These are phyloP conservation scores for Xylophagus ater DNA, from an alignment of 2,888 invertebrate species.

Conservation along the genomic window DNA sequence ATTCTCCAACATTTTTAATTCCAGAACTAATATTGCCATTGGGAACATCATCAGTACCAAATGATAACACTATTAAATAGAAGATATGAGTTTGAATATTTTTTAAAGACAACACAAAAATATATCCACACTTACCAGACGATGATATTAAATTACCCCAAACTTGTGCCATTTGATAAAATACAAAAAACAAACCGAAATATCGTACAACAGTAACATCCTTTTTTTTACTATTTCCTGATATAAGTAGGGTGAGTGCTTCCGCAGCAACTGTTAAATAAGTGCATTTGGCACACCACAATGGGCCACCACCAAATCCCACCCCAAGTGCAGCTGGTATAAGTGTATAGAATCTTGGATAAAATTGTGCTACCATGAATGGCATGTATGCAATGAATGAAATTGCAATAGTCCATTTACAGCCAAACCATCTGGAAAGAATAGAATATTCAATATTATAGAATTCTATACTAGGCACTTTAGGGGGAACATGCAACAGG, in stretches of 20 bases:
- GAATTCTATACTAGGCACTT: background rate
- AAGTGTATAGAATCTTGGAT: constrained; percentile 72
- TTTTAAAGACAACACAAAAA: constrained; percentile 7
- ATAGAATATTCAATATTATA: background rate
- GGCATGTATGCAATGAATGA: constrained; percentile 84
- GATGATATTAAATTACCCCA: constrained; percentile 90
- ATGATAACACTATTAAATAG: constrained; percentile 3
- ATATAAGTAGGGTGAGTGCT: constrained; percentile 58
- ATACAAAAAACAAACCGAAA: constrained; percentile 93
- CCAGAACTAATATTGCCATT: constrained; percentile 24
- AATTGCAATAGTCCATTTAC: constrained; percentile 78
- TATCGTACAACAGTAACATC: constrained; percentile 80
- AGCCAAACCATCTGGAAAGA: constrained; percentile 64
- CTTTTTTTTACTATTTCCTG: constrained; percentile 47
- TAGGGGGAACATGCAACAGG: background rate
- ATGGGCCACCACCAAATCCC: constrained; percentile 75
- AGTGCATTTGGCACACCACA: constrained; percentile 94
- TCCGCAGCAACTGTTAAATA: constrained; percentile 77
- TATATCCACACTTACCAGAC: constrained; percentile 43
- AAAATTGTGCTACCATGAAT: constrained; percentile 83
- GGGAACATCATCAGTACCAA: constrained; percentile 3
- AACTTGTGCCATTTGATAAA: constrained; percentile 91
- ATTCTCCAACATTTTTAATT: constrained; percentile 44
- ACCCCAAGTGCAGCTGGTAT: constrained; percentile 74
- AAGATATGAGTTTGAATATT: constrained; percentile 16